Percentiles rank a stretch among this genome's conserved stretches.
These are phyloP conservation scores for Neosalanx taihuensis DNA, from an alignment of 2,797 vertebrate genomes.

Conservation along the genomic window DNA sequence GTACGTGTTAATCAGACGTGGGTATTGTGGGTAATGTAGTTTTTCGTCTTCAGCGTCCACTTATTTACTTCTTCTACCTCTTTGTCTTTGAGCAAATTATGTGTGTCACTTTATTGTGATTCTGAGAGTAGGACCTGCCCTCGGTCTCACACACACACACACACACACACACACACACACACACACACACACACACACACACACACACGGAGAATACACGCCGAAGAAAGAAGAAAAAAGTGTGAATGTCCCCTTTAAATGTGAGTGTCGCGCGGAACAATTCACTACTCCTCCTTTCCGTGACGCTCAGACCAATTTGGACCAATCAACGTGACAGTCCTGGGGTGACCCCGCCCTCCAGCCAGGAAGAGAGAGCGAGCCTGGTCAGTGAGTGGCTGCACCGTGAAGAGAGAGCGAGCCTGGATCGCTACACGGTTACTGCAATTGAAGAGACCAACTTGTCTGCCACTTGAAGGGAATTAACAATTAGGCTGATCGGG, in stretches of 20 bases:
- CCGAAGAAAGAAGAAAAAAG: constrained; percentile 21
- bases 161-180: constrained; percentile 4
- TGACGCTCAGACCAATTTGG: constrained; percentile 73
- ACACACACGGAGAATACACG: neutral
- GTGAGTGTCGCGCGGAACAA: constrained; percentile 52
- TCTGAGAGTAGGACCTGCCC: constrained; percentile 13
- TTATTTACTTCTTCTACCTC: neutral
- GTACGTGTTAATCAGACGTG: no score
- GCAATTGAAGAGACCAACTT: constrained; percentile 80
- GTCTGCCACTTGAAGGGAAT: constrained; percentile 72
- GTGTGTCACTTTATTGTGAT: constrained; percentile 8
- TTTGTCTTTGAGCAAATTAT: constrained; percentile 9
- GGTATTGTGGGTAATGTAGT: neutral
- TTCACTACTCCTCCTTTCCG: constrained; percentile 75
- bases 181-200: constrained; percentile 5
- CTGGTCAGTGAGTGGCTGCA: constrained; percentile 67
- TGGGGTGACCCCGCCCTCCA: constrained; percentile 79
- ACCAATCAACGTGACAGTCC: constrained; percentile 68
- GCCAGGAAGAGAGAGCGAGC: constrained; percentile 78
- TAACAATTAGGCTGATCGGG: constrained; percentile 46
- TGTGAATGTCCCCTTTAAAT: constrained; percentile 77
- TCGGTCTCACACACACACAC: neutral
- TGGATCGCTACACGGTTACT: constrained; percentile 69
- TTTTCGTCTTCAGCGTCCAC: constrained; percentile 3
- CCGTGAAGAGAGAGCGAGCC: constrained; percentile 74